Base-by-base conservation (phyloP, 2,113 vertebrate species). In the Austrofundulus limnaeus region DNA sequence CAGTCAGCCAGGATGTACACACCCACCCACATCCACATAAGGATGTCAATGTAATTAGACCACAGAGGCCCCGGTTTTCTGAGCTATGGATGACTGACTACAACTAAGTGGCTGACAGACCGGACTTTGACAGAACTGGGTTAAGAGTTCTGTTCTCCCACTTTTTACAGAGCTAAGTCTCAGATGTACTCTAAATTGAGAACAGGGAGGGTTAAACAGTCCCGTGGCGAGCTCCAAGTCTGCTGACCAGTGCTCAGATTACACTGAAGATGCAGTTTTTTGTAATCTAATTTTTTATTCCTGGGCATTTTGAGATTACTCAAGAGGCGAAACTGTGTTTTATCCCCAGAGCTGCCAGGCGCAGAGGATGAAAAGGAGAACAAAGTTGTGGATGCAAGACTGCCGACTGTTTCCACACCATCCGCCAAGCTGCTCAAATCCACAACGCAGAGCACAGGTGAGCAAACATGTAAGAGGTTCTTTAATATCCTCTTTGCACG, bases 91-190 rank as follows among this genome's bases (percentile, higher is more conserved):
- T 87, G 82, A 72, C 61, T 85, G 78, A 74, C 67, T 78, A 37
- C 61, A 71, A 70, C 67, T 78, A 83, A 78, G 79, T 77, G 80
- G 75, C 61, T 77, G 73, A 86, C 21, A 61, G 67, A 59, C 53
- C 53, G 16, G 68, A 83, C 70, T 70, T 53, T 90, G 91, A 92
- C 91, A 89, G 78, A 92, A 89, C 84, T 90, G 72, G 92, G 90
- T 90, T 89, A 89, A 77, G 80, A 84, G 74, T 76, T 54, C 61
- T 28, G 68, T 70, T 71, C 65, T 21, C 73, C 56, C 72, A 15
- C 65, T 70, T 65, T 25, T 70, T 67, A 1, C 61, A 31, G 48
- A n/a, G 66, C 45, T 54, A 57, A 48, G 59, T 62, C 63, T 75
- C 75, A 84, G 64, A 70, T n/a, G 9, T 21, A 19, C 70, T 56